A percentile compares a stretch with the other conserved stretches of the same genome.
phyloP scores from a whole-genome alignment of 2,797 vertebrate genomes.

The Aplochiton taeniatus region DNA sequence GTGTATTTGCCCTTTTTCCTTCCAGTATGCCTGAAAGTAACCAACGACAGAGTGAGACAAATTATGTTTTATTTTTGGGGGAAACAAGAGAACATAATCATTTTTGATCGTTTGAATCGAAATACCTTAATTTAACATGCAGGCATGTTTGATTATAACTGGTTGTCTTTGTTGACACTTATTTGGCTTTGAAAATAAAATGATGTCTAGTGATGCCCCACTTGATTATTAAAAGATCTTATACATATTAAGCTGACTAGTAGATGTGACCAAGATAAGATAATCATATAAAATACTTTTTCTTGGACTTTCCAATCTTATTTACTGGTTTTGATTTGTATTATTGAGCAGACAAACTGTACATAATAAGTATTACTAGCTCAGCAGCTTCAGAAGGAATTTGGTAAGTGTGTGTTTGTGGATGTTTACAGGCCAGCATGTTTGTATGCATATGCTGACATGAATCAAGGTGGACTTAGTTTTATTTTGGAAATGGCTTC shows the following conservation, averaged over 20 bases:
- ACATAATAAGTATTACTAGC: not conserved
- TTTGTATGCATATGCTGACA: not conserved
- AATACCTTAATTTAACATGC: conserved; percentile 76
- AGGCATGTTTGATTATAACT: conserved; percentile 79
- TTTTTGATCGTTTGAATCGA: conserved; percentile 44
- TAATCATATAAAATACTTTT: too few species aligned
- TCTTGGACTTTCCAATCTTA: too few species aligned
- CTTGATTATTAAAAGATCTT: conserved; percentile 34
- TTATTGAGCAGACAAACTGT: not conserved
- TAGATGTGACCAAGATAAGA: not conserved
- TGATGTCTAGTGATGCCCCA: conserved; percentile 43
- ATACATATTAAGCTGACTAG: conserved; percentile 6
- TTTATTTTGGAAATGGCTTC: too few species aligned
- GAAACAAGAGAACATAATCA: conserved; percentile 39
- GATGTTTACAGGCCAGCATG: not conserved
- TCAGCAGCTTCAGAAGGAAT: not conserved
- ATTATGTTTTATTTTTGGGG: conserved; percentile 47
- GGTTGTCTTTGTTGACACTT: conserved; percentile 25
- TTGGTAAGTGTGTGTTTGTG: not conserved
- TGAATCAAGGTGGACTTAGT: not conserved
- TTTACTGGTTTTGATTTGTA: too few species aligned
- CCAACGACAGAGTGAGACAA: conserved; percentile 24
- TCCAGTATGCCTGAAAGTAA: conserved; percentile 11
- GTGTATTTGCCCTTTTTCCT: conserved; percentile 12
- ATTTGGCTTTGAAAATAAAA: conserved; percentile 14